These are phyloP conservation scores for Lasiurus borealis DNA, from an alignment of 2,113 vertebrate species.

Conservation along the genomic window DNA sequence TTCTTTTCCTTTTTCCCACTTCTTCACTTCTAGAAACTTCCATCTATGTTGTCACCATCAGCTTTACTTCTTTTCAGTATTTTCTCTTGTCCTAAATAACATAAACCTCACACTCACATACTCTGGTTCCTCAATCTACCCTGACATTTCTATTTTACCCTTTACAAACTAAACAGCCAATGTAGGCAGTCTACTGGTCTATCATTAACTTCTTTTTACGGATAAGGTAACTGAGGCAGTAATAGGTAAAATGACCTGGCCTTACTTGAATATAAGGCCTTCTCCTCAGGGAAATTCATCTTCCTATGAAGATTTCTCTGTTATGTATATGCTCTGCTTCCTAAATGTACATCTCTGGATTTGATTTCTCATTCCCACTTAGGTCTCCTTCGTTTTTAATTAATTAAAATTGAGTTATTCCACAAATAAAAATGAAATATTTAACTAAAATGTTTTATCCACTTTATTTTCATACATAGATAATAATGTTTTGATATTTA, in stretches of 20 bases:
- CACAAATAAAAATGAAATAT: not conserved
- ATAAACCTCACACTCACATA: not conserved
- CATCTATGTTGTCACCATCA: not conserved
- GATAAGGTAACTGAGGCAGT: not conserved
- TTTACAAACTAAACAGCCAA: not conserved
- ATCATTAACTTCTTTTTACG: not conserved
- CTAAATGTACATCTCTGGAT: not conserved
- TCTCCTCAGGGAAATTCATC: not conserved
- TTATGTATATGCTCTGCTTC: not conserved
- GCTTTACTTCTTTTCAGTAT: not conserved
- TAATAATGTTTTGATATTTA: not conserved
- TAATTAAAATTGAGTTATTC: not conserved
- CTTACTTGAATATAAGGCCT: not conserved
- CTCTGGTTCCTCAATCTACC: not conserved
- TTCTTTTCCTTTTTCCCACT: not conserved
- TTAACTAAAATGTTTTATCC: not conserved
- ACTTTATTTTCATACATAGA: not conserved
- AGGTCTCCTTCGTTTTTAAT: constrained; percentile 23
- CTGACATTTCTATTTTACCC: not conserved
- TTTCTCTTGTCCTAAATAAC: not conserved
- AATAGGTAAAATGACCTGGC: not conserved
- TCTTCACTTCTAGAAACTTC: not conserved
- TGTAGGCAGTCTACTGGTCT: not conserved
- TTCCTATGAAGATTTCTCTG: not conserved
- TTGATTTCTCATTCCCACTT: not conserved